Base-by-base conservation (phyloP, 2,797 vertebrate genomes). In the Lithobates sylvaticus region DNA sequence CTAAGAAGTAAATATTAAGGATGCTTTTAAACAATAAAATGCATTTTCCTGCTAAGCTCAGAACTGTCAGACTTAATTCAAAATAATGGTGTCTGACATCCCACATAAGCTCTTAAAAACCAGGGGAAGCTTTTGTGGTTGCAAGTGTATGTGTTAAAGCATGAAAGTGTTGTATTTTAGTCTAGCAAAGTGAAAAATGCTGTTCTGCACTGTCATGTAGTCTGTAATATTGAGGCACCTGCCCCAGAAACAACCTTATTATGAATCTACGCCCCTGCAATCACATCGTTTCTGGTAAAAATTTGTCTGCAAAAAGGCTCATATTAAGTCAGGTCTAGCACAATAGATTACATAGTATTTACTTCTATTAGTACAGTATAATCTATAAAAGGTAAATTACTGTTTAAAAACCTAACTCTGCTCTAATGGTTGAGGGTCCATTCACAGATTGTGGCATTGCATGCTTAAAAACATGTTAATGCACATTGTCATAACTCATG, bases 21-120 rank as follows among this genome's bases (percentile, higher is more conserved):
- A 90, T 83, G 75, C 69, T 91, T 93, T 92, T 91, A 92, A 92
- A 91, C 67, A 92, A 88, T 85, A 89, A 78, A 76, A 87, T 70
- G 88, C 90, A 86, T 91, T 92, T 93, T 90, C 67, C 81, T 91
- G 78, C 88, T 88, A 90, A 88, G 88, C 73, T 88, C 26, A 36
- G 81, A 89, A 81, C 68, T 91, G 87, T 91, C 90, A 93, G 88
- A 1, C 34, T 89, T 82, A 75, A 91, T 93, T 91, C 88, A 88
- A 89, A 90, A 87, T 76, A 91, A 89, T 78, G 84, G 68, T 85
- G 88, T 74, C 78, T 89, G 88, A 74, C 75, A 91, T 83, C 88
- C 91, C 89, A 90, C 80, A 89, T 89, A 90, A 76, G 85, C 85
- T 89, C 78, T 91, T 89, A 91, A 92, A 89, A 88, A 83, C 69